Evolutionary conservation across 2,888 invertebrate species (phyloP), one percentile per base, ranked within the genome.

Genomic region (Mimas tiliae): DNA sequence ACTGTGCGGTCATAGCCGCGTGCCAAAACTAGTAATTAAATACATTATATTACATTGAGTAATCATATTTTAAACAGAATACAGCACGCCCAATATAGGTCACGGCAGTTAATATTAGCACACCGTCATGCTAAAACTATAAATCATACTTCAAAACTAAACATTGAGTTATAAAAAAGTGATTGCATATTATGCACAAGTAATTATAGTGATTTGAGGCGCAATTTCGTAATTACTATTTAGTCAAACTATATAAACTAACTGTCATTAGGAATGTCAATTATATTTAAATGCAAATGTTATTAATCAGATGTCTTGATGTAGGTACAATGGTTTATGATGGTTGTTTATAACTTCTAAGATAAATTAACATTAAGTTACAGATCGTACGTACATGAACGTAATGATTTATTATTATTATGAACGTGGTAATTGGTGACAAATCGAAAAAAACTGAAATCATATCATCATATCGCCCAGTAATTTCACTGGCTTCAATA

Each of bases 81-180:
- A n/a, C 58, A 58, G 19, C 58, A 55, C 38, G 42, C 42, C 6
- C 19, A 16, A 58, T 42, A 58, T 42, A 42, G 58, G 58, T 19
- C 58, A 58, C 21, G 58, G 8, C 7, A 58, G 58, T 42, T 58
- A 42, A 58, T 58, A 58, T 58, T 21, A 42, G 58, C 58, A 58
- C 42, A 58, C 7, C 55, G 55, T 55, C 58, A 58, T 58, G 38
- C 19, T 12, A 38, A 58, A n/a, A 58, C 42, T 16, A 58, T 58
- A 42, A 58, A 58, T 58, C 58, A 58, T 58, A 38, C 16, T 38
- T 42, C 42, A 16, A 38, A 19, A 19, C 48, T 19, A 42, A 58
- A 38, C 11, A 11, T 19, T 19, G n/a, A 9, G 42, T 16, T n/a
- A 14, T 55, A 38, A 38, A 45, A 42, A 58, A 58, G 38, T 19